Evolutionary conservation across 2,113 vertebrate genomes (phyloP), one percentile per base, ranked within the genome.

Genomic region (Ardeotis arabs): DNA sequence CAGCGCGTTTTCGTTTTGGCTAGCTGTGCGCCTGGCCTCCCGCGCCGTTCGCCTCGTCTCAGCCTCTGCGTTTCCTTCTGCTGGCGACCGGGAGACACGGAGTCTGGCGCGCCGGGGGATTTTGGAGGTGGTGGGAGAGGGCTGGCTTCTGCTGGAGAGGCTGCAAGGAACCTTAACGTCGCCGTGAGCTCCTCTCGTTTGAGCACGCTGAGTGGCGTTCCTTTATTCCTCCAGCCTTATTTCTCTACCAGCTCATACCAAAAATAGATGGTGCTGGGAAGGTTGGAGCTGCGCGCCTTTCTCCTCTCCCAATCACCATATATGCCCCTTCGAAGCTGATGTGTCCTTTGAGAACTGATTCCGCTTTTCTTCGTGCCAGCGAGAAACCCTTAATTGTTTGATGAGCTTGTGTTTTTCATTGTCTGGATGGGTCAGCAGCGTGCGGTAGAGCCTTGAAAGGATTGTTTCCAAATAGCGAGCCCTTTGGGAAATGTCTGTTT

Each of bases 401-500:
- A 69, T 28, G 77, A 53, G 60, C 72, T 90, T 70, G 68, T 83
- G 84, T 78, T 95, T 93, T 78, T 87, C 58, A 78, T 95, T 87
- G 64, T 90, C 80, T 47, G 15, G 14, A 3, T 49, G 86, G 89
- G 75, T 87, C 86, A 87, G 83, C 88, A 91, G 78, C 68, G 20
- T 64, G 68, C 14, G 60, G 83, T 55, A 13, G 59, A 85, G 75
- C 87, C 92, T 75, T 69, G 45, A 41, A 76, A 93, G 58, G n/a
- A 52, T 83, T 90, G 84, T 90, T 95, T 86, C 89, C 9, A 78
- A 70, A 74, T 13, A 55, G 68, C 2, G 59, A n/a, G 78, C 75
- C 91, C 86, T 93, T 89, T 52, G 89, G 93, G 91, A 90, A 88
- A 88, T 15, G 52, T 23, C 87, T 78, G 35, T 84, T 90, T 85